Evolutionary conservation across 2,797 vertebrate genomes (phyloP), one percentile per base, ranked within the genome.

Genomic region (Cheirogaleus major): DNA sequence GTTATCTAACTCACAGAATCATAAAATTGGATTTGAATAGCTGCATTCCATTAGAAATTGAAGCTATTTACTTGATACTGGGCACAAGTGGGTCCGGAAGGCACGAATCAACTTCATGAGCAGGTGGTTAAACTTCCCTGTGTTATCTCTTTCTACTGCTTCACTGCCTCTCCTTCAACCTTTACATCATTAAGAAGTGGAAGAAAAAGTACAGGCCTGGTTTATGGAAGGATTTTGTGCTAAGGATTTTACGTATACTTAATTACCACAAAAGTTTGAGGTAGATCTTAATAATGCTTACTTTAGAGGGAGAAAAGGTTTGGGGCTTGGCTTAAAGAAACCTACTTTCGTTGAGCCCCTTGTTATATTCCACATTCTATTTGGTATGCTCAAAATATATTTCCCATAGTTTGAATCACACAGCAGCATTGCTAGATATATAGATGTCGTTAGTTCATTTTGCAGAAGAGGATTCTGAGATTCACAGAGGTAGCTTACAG

Each of bases 181-280:
- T 90, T 11, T 72, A 83, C n/a, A 63, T 65, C 75, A 87, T 87
- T 3, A 61, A 76, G 8, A 61, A 92, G 43, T 57, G 14, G 20
- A 67, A 45, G 35, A 25, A n/a, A 55, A 63, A 73, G 35, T 82
- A 2, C 23, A 95, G 18, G 6, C 55, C 41, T 88, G 50, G 20
- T 82, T 86, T 94, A 57, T 92, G 25, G 55, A 75, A 91, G 61
- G 4, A 61, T 89, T 94, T 95, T 93, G 76, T 92, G 59, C 67
- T 43, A 59, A 70, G 50, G 41, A 73, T 83, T 96, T 95, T 90
- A 38, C 0, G 61, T 80, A 61, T 5, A 81, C 81, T 78, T 82
- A 89, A 79, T 96, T 95, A 45, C 50, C 88, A 43, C 11, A 92
- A n/a, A 67, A 85, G 45, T 69, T 85, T 73, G 55, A 91, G 61